Evolutionary conservation across 2,797 vertebrate genomes (phyloP), one percentile per base, ranked within the genome.

Genomic region (Syndactyla subalaris): DNA sequence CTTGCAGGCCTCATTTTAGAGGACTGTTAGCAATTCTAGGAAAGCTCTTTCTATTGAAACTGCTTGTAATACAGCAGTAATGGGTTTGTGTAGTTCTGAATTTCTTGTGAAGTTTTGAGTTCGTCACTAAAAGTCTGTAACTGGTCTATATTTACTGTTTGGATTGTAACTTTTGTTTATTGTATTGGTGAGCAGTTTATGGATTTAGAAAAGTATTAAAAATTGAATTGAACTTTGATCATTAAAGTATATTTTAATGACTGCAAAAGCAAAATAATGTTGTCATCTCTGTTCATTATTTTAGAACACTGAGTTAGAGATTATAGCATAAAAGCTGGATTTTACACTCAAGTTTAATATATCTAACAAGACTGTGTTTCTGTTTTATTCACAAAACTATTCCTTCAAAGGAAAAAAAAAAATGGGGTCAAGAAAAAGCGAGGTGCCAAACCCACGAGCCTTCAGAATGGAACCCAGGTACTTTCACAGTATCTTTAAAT

Each of bases 61-160:
- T 95, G 48, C 76, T 87, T 95, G 55, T 92, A 87, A 58, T 58
- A 26, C 19, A 94, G 45, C n/a, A 67, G 85, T 92, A 67, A 84
- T 65, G 94, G 58, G 39, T 89, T 97, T 82, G 54, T 95, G 15
- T 94, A 36, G 52, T 90, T 96, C 96, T 68, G 97, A 81, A 74
- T 72, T 95, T 93, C 45, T 84, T 92, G 34, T 74, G 61, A 93
- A 93, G 87, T 96, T 96, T 30, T 68, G 55, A 29, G 58, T 95
- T 91, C 58, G 51, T 95, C 94, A 73, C 73, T 94, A 32, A 43
- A 89, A 59, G 76, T 95, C 97, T 67, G 88, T 94, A 70, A 48
- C 61, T 68, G 82, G 68, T 94, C 27, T 75, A 3, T 89, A 9
- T 65, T 20, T 94, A 22, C 67, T 93, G 61, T 76, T 94, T 46